Conservation (phyloP, 2,888 invertebrate genomes). For the Ectemnius cavifrons region DNA sequence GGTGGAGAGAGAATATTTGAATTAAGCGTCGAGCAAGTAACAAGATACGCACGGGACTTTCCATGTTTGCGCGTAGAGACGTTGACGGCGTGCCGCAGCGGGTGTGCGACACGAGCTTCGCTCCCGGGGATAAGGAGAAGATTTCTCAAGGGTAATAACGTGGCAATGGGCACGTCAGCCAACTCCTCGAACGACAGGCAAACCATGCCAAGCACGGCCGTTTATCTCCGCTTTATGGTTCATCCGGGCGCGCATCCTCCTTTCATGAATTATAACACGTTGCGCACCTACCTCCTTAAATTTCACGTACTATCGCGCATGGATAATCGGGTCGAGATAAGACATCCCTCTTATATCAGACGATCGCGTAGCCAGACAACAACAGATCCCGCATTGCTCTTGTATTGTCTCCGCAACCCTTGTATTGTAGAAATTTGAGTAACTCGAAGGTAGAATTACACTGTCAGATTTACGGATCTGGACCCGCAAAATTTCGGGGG, state of each 20-base stretch:
- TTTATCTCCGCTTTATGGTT: slow-evolving; percentile 57
- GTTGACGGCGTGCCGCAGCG: background rate
- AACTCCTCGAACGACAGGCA: slow-evolving; percentile 39
- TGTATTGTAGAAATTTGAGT: too few relatives aligned
- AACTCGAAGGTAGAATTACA: too few relatives aligned
- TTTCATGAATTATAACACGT: slow-evolving; percentile 43
- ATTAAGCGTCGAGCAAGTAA: background rate
- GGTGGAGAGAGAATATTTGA: slow-evolving; percentile 9
- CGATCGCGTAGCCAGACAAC: too few relatives aligned
- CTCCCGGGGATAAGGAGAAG: slow-evolving; percentile 21
- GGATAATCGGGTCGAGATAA: background rate
- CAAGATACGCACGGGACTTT: background rate
- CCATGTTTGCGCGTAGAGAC: slow-evolving; percentile 2
- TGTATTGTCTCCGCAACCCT: too few relatives aligned
- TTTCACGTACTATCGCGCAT: background rate
- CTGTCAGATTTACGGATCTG: too few relatives aligned
- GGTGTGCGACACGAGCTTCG: background rate
- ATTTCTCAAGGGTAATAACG: slow-evolving; percentile 50
- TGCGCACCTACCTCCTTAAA: too few relatives aligned
- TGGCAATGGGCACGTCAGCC: slow-evolving; percentile 45
- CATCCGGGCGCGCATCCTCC: slow-evolving; percentile 29
- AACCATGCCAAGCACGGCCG: slow-evolving; percentile 56
- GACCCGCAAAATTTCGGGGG: too few relatives aligned
- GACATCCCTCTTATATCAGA: background rate
- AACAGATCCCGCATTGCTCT: too few relatives aligned